Evolutionary conservation across 2,888 invertebrate species (phyloP).

Genomic region (Caenorhabditis imperialis): DNA sequence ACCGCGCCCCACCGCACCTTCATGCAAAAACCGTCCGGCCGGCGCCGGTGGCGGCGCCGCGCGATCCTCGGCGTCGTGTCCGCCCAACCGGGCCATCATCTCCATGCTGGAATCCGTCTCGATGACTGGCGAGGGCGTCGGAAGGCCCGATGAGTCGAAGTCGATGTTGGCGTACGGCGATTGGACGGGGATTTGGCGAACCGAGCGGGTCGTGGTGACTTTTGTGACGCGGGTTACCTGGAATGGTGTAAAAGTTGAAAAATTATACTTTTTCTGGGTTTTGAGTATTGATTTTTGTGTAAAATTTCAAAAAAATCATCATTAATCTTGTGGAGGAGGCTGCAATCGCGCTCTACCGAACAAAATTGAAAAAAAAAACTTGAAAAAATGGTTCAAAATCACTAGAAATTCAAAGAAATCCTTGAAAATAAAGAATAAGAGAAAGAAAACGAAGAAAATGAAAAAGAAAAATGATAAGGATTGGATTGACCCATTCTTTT

Average conservation of each 20-base stretch:
- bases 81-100: constrained; percentile 47
- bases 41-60: constrained; percentile 64
- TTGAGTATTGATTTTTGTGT: too few relatives aligned
- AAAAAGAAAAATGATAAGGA: background rate
- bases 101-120: constrained; percentile 35
- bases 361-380: too few relatives aligned
- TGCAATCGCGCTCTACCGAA: too few relatives aligned
- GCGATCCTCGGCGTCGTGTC: constrained; percentile 48
- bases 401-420: too few relatives aligned
- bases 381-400: too few relatives aligned
- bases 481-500: constrained; percentile 20
- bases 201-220: constrained; percentile 77
- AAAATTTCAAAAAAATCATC: too few relatives aligned
- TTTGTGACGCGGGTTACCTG: constrained; percentile 78
- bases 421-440: too few relatives aligned
- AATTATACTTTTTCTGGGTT: too few relatives aligned
- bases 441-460: background rate
- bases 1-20: constrained; percentile 13
- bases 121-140: constrained; percentile 61
- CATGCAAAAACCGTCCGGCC: constrained; percentile 39
- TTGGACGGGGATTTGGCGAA: constrained; percentile 75
- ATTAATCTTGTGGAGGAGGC: too few relatives aligned
- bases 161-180: constrained; percentile 74
- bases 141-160: constrained; percentile 74
- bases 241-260: too few relatives aligned